Percentiles rank a stretch among this genome's conserved stretches.
phyloP scores from a whole-genome alignment of 1,140 invertebrate genomes.

The Sarcophaga peregrina region DNA sequence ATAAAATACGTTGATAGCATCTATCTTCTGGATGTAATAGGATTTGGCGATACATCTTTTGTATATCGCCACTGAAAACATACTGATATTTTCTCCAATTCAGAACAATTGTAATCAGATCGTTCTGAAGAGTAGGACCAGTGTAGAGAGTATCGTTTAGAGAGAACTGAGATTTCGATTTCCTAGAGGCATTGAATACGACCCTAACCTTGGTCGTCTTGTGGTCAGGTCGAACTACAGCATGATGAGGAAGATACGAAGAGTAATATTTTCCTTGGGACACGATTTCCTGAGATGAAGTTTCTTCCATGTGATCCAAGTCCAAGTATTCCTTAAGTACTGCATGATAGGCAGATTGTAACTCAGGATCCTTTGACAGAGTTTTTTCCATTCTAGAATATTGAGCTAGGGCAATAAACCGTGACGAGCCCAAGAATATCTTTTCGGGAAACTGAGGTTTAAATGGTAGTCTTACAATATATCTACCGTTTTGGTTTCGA shows the following conservation, averaged over 20 bases:
- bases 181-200: conserved; percentile 11
- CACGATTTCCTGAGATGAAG: too few species aligned
- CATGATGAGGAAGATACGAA: conserved; percentile 31
- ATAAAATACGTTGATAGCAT: conserved; percentile 4
- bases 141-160: conserved; percentile 25
- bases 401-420: conserved; percentile 14
- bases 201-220: neutral
- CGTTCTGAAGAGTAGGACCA: conserved; percentile 14
- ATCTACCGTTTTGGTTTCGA: conserved; percentile 15
- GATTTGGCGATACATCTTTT: conserved; percentile 29
- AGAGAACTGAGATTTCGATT: neutral
- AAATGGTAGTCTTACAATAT: conserved; percentile 33
- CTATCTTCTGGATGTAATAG: conserved; percentile 17
- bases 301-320: too few species aligned
- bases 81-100: conserved; percentile 35
- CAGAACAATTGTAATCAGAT: conserved; percentile 3
- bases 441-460: conserved; percentile 24
- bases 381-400: neutral
- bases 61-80: conserved; percentile 32
- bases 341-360: neutral
- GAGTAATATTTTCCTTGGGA: conserved; percentile 30
- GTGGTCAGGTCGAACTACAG: neutral
- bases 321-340: too few species aligned
- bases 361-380: neutral
- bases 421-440: conserved; percentile 4